phyloP scores from a whole-genome alignment of 2,113 vertebrate species.

The Turnix velox region DNA sequence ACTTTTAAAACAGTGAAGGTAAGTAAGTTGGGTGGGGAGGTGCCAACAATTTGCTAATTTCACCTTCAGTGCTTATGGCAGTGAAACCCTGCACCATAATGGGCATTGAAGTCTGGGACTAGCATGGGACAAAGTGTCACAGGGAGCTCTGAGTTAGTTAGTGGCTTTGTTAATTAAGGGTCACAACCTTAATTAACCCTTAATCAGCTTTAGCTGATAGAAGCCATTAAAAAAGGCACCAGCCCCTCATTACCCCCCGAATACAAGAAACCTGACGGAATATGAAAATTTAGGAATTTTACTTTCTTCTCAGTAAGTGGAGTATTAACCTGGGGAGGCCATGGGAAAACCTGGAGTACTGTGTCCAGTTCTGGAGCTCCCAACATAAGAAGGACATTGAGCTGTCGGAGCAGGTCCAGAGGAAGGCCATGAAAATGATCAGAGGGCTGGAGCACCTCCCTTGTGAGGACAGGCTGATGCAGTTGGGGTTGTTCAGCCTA shows the following conservation, averaged over 20 bases:
- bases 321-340: not conserved
- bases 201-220: not conserved
- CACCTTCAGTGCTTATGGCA: not conserved
- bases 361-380: no score
- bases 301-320: not conserved
- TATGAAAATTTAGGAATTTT: not conserved
- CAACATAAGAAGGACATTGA: no score
- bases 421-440: no score
- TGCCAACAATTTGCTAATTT: not conserved
- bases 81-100: not conserved
- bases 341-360: no score
- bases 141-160: not conserved
- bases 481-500: no score
- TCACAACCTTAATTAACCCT: no score
- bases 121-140: not conserved
- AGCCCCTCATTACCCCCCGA: fast-evolving
- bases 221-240: not conserved
- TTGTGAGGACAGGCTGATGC: no score
- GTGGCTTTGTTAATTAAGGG: not conserved
- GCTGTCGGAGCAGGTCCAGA: no score
- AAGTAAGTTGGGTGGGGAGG: not conserved
- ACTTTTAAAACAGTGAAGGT: not conserved
- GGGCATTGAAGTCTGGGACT: not conserved
- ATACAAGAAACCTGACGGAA: not conserved
- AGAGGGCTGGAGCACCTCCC: no score